Percentiles rank a stretch among this genome's conserved stretches.
phyloP scores from a whole-genome alignment of 2,888 invertebrate genomes.

The Lepidonotus clava region DNA sequence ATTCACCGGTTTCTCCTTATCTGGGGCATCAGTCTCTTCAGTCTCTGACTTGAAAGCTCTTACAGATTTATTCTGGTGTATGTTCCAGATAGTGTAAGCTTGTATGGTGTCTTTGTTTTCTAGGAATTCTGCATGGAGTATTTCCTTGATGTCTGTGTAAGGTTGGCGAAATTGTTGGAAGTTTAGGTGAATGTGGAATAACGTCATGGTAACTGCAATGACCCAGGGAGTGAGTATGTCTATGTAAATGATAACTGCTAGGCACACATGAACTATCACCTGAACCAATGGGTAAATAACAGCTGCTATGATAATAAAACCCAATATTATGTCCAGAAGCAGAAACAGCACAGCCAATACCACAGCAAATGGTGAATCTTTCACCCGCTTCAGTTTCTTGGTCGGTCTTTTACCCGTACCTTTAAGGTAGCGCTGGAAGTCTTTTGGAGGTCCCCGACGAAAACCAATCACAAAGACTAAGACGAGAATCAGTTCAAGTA shows the following conservation, averaged over 20 bases:
- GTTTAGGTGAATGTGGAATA: constrained; percentile 1
- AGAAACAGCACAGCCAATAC: neutral
- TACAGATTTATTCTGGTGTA: constrained; percentile 14
- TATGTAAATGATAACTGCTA: constrained; percentile 38
- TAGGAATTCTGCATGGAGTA: constrained; percentile 29
- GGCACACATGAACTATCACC: constrained; percentile 14
- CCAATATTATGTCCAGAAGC: neutral
- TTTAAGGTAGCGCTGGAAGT: constrained; percentile 23
- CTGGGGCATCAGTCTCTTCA: neutral
- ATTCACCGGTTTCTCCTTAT: neutral
- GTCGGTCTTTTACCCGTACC: neutral
- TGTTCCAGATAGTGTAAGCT: constrained; percentile 34
- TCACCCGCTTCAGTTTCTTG: neutral
- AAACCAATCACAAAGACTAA: constrained; percentile 36
- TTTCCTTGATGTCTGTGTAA: constrained; percentile 32
- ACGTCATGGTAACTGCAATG: neutral
- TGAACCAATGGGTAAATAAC: constrained; percentile 31
- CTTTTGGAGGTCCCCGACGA: constrained; percentile 16
- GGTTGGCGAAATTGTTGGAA: constrained; percentile 14
- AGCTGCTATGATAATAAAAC: neutral
- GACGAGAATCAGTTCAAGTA: constrained; percentile 6
- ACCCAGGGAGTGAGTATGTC: constrained; percentile 16
- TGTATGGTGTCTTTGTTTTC: constrained; percentile 6
- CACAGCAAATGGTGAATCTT: neutral
- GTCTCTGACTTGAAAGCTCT: constrained; percentile 36